Evolutionary conservation across 1,140 invertebrate species (phyloP), one percentile per base, ranked within the genome.

Genomic region (Aphis gossypii): DNA sequence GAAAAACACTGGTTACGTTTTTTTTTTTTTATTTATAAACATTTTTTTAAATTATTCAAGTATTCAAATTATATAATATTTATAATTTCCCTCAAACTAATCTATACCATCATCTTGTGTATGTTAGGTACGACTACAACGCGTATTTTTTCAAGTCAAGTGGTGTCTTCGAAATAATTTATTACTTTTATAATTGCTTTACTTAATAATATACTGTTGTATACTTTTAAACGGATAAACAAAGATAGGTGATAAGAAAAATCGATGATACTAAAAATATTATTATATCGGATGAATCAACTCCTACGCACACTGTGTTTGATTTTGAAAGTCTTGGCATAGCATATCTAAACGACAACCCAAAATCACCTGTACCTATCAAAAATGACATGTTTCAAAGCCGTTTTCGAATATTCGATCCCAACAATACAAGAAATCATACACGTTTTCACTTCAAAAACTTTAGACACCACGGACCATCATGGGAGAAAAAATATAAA

Each of bases 351-450:
- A 38, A 54, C 48, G 35, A 89, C n/a, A 38, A 89, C 48, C 20
- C 35, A 14, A 89, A 54, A 20, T 38, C 9, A 54, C 25, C 8
- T n/a, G 44, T 23, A 23, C 2, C 38, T 41, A 41, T 9, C 35
- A 21, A 51, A 51, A 88, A 35, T 7, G 11, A 56, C 54, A 89
- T 89, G 88, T 89, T 89, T 89, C 88, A 56, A 54, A 56, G 35
- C 88, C 23, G 88, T 89, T 89, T 89, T 89, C n/a, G 23, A 9
- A 14, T 30, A 87, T 46, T 88, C 44, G 14, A 14, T 68, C 30
- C 9, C 11, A 30, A 9, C 30, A 68, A 68, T n/a, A 68, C 30
- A 30, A 11, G 9, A 68, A n/a, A 68, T 68, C 25, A 68, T 25
- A 11, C 4, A n/a, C 56, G 3, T 68, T 30, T 30, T 11, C 30